Evolutionary conservation across 2,888 invertebrate genomes (phyloP), one percentile per base, ranked within the genome.

Genomic region (Cosmorhoe ocellata): DNA sequence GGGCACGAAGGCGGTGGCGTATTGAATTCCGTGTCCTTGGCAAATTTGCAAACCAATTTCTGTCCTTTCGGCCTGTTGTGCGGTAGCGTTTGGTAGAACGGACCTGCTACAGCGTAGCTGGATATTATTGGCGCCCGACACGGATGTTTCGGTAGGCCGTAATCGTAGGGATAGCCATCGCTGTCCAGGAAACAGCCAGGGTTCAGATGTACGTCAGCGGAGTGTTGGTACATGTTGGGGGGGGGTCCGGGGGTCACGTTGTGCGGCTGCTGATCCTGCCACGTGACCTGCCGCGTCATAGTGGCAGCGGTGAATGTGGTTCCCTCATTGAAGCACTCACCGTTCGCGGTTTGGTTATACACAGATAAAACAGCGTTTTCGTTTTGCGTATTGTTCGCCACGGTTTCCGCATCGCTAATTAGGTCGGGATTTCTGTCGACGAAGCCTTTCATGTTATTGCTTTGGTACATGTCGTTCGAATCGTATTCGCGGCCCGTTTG

Each of bases 131-230:
- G 84, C 30, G 86, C 79, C 49, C 90, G 79, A 63, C 81, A 87
- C 8, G 90, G 86, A 52, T 93, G 90, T 71, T 94, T 95, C 0
- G 95, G 95, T 34, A 95, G 83, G 12, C 95, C 95, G 67, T 94
- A 95, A 76, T 95, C 95, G 52, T 95, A 91, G 5, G 96, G 96
- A 71, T 94, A 94, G n/a, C 94, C 95, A 58, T 96, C 96, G 59
- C 92, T 92, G 63, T 95, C 94, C 62, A 95, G 84, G 74, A 95
- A 94, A 70, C 93, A 93, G n/a, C 94, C 93, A 0, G 95, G 94
- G 75, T 94, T 94, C 42, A 95, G 84, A 69, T 94, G 95, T 8
- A 95, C 94, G 71, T 95, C 94, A 4, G 94, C 94, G 7, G 94
- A 92, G 66, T 94, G 93, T 63, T 93, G 92, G 64, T 92, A 92